Evolutionary conservation across 2,888 invertebrate species (phyloP).

Genomic region (Strigamia maritima): DNA sequence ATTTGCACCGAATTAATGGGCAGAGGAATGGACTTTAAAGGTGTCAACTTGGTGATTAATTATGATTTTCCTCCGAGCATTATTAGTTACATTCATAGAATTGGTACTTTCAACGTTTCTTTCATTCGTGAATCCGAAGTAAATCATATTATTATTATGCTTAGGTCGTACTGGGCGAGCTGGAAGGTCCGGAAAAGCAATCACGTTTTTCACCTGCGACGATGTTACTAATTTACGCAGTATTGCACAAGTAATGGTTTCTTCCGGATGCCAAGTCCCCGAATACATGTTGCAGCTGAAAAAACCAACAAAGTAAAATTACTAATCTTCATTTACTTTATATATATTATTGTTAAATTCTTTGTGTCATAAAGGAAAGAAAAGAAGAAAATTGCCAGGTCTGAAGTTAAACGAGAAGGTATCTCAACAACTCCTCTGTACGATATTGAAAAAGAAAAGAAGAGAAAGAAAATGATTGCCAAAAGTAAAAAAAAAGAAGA

Average conservation of each 20-base stretch:
- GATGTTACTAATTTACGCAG: slow-evolving; percentile 83
- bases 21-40: slow-evolving; percentile 93
- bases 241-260: slow-evolving; percentile 83
- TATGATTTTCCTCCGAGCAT: slow-evolving; percentile 92
- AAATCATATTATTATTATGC: too few relatives aligned
- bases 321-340: background rate
- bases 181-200: slow-evolving; percentile 78
- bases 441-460: slow-evolving; percentile 48
- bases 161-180: slow-evolving; percentile 92
- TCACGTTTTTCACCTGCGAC: slow-evolving; percentile 90
- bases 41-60: slow-evolving; percentile 92
- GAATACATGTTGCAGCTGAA: slow-evolving; percentile 80
- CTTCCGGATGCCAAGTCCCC: slow-evolving; percentile 89
- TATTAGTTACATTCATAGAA: slow-evolving; percentile 85
- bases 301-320: slow-evolving; percentile 40
- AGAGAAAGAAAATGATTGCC: slow-evolving; percentile 2
- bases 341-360: background rate
- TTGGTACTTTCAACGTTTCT: slow-evolving; percentile 55
- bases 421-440: slow-evolving; percentile 62
- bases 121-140: background rate
- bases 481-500: background rate
- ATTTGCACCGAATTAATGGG: slow-evolving; percentile 97
- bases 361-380: slow-evolving; percentile 56
- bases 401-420: slow-evolving; percentile 64
- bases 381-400: slow-evolving; percentile 58